Evolutionary conservation across 2,113 vertebrate species (phyloP).

Genomic region (Ascaphus truei): DNA sequence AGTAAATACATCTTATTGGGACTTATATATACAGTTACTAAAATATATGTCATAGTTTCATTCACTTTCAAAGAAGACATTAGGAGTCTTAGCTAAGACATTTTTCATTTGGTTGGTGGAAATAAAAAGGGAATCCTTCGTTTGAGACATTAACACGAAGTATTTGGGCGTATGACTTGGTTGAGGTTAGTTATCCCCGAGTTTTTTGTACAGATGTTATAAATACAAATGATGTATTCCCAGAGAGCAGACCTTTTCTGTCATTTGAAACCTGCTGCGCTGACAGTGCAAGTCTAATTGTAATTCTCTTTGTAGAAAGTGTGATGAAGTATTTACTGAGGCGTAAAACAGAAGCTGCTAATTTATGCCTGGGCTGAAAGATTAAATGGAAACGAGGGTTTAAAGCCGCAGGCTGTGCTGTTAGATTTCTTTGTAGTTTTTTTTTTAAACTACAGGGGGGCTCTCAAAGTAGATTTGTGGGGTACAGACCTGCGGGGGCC

Average conservation of each 20-base stretch:
- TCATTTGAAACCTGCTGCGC: not conserved
- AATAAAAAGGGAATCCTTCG: slow-evolving; percentile 5
- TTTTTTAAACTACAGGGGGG: no score
- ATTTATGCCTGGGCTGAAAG: no score
- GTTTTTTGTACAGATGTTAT: not conserved
- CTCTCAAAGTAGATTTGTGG: no score
- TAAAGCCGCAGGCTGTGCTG: no score
- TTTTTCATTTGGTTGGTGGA: not conserved
- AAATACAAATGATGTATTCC: not conserved
- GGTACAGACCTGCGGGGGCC: no score
- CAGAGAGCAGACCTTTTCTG: not conserved
- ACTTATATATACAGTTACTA: not conserved
- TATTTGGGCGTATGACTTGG: not conserved
- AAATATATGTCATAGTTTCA: not conserved
- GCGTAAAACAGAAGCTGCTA: no score
- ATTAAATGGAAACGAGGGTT: no score
- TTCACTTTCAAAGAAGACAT: not conserved
- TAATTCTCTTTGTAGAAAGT: no score
- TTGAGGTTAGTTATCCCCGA: no score
- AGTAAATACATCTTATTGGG: slow-evolving; percentile 8
- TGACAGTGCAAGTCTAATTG: no score
- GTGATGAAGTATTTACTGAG: no score
- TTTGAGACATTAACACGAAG: not conserved
- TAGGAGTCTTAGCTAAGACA: not conserved
- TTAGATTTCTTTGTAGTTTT: no score